A percentile compares a stretch with the other conserved stretches of the same genome.
Evolutionary conservation across 2,797 vertebrate species (phyloP).

Genomic region (Chaunax sp.): DNA sequence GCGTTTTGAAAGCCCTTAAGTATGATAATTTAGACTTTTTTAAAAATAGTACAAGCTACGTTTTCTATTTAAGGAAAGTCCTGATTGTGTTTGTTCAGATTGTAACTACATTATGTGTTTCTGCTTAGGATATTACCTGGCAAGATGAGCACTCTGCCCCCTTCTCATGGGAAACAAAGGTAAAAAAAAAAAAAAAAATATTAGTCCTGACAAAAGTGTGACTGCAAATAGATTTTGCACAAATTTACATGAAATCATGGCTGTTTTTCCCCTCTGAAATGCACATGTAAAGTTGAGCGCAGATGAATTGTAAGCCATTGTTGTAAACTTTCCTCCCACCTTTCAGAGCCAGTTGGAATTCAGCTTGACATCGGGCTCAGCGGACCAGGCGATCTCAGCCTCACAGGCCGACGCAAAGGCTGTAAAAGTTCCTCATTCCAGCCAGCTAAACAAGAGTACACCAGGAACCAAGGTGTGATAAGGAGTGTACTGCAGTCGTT

Average conservation of each 20-base stretch:
- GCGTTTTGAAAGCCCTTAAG: no score
- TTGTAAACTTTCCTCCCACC: neutral
- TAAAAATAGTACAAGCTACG: neutral
- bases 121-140: conserved; percentile 95
- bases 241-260: neutral
- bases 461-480: conserved; percentile 79
- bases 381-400: conserved; percentile 77
- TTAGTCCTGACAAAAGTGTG: no score
- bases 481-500: fast-evolving
- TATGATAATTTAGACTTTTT: no score
- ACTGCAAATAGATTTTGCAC: neutral
- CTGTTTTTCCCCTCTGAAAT: no score
- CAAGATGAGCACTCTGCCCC: conserved; percentile 98
- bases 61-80: neutral
- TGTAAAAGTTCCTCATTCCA: conserved; percentile 71
- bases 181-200: conserved; percentile 43
- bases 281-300: no score
- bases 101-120: conserved; percentile 3
- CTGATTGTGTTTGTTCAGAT: neutral
- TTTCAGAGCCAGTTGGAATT: conserved; percentile 96
- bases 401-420: conserved; percentile 82
- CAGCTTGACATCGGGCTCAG: conserved; percentile 84
- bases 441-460: conserved; percentile 79
- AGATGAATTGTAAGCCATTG: no score
- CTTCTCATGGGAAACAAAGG: conserved; percentile 99